Evolutionary conservation across 2,113 vertebrate species (phyloP).

Genomic region (Corydoras maculifer): DNA sequence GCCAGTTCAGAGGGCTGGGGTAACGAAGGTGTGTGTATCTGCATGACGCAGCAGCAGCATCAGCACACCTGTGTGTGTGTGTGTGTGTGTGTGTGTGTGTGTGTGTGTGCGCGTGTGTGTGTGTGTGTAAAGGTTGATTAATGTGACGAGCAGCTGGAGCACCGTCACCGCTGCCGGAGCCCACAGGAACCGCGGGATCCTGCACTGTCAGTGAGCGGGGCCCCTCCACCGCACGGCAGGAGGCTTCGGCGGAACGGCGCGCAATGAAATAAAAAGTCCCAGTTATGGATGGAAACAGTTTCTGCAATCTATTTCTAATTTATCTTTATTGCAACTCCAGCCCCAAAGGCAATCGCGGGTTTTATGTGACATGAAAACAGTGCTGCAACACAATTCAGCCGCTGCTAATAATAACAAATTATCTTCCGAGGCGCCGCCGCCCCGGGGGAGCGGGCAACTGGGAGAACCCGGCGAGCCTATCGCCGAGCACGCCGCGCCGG

Average conservation of each 20-base stretch:
- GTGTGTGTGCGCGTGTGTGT: neutral
- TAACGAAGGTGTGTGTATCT: neutral
- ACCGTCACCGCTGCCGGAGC: constrained; percentile 9
- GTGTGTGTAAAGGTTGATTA: neutral
- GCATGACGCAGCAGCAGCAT: neutral
- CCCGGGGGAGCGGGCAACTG: neutral
- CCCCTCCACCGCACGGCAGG: constrained; percentile 9
- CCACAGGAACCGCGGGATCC: constrained; percentile 14
- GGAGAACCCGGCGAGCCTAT: constrained; percentile 12
- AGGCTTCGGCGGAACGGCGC: constrained; percentile 28
- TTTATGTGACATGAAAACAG: constrained; percentile 43
- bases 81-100: neutral
- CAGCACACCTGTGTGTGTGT: neutral
- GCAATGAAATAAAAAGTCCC: constrained; percentile 44
- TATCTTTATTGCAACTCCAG: constrained; percentile 53
- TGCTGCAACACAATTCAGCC: constrained; percentile 47
- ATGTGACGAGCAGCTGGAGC: constrained; percentile 1
- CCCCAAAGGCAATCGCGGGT: constrained; percentile 49
- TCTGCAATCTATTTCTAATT: constrained; percentile 55
- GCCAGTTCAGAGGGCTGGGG: neutral
- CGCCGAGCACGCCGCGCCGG: constrained; percentile 11
- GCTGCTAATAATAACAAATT: constrained; percentile 54
- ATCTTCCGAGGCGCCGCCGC: constrained; percentile 40
- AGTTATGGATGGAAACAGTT: constrained; percentile 49
- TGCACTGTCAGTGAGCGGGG: neutral